Evolutionary conservation across 2,797 vertebrate genomes (phyloP).

Genomic region (Catostomus latipinnis): DNA sequence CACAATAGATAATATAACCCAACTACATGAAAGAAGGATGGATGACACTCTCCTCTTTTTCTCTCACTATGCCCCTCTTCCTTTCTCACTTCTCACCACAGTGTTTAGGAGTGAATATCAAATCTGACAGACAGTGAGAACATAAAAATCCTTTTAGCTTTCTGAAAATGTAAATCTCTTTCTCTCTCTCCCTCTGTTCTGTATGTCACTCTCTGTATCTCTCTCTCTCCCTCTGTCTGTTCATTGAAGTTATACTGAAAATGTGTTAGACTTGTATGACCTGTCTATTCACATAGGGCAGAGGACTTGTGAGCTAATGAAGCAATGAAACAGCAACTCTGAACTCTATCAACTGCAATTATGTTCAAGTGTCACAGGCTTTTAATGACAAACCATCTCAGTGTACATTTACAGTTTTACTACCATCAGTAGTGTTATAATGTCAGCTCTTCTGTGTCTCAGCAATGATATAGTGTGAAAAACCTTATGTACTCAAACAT

Average conservation of each 20-base stretch:
- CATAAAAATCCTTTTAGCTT: conserved; percentile 82
- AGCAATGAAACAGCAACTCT: conserved; percentile 6
- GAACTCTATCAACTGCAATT: neutral
- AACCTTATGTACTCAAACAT: neutral
- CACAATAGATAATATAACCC: conserved; percentile 73
- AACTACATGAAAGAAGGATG: conserved; percentile 73
- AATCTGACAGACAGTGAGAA: conserved; percentile 74
- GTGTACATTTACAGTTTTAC: neutral
- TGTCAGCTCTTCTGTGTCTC: conserved; percentile 10
- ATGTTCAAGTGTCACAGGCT: conserved; percentile 1
- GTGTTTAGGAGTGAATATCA: conserved; percentile 66
- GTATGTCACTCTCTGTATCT: conserved; percentile 4
- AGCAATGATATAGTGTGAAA: neutral
- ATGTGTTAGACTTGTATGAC: conserved; percentile 49
- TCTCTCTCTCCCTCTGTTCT: conserved; percentile 1
- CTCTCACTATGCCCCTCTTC: conserved; percentile 19
- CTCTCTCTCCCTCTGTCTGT: conserved; percentile 26
- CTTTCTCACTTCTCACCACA: conserved; percentile 63
- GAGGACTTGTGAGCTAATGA: conserved; percentile 23
- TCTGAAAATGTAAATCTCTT: conserved; percentile 57
- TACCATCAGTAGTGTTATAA: neutral
- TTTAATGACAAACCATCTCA: conserved; percentile 16
- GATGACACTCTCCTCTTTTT: conserved; percentile 51
- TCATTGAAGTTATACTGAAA: conserved; percentile 22
- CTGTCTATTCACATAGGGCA: conserved; percentile 6